phyloP scores from a whole-genome alignment of 2,888 invertebrate species.

The Phaonia tiefii region DNA sequence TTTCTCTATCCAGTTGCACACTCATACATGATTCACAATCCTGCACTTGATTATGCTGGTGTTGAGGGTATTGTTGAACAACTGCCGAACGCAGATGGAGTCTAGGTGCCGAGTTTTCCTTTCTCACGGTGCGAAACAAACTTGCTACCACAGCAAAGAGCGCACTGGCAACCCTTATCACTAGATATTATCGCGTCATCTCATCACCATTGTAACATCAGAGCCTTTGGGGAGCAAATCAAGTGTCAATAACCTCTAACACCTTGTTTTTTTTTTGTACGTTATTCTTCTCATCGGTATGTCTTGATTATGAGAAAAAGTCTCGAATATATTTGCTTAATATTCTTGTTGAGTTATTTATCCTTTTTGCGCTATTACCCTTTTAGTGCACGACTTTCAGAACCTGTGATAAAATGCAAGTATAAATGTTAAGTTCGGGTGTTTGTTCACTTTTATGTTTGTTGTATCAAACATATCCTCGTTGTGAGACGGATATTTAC shows the following conservation, averaged over 20 bases:
- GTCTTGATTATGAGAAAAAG: neutral
- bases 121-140: constrained; percentile 58
- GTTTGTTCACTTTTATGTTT: constrained; percentile 17
- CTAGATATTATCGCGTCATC: neutral
- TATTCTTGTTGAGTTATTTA: constrained; percentile 14
- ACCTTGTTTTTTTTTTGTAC: constrained; percentile 46
- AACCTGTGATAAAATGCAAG: no score
- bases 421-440: neutral
- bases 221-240: constrained; percentile 1
- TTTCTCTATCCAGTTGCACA: constrained; percentile 51
- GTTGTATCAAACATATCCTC: constrained; percentile 26
- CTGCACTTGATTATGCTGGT: constrained; percentile 47
- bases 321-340: neutral
- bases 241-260: constrained; percentile 67
- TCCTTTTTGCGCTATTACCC: neutral
- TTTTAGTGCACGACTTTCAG: constrained; percentile 22
- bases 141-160: neutral
- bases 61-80: neutral
- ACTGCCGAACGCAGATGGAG: constrained; percentile 51
- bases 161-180: constrained; percentile 17
- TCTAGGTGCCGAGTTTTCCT: constrained; percentile 52
- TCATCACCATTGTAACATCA: neutral
- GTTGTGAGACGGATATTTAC: constrained; percentile 42
- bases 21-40: no score
- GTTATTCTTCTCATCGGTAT: neutral